These are phyloP conservation scores for Drosophila mettleri DNA, from an alignment of 2,888 invertebrate species.

Conservation along the genomic window DNA sequence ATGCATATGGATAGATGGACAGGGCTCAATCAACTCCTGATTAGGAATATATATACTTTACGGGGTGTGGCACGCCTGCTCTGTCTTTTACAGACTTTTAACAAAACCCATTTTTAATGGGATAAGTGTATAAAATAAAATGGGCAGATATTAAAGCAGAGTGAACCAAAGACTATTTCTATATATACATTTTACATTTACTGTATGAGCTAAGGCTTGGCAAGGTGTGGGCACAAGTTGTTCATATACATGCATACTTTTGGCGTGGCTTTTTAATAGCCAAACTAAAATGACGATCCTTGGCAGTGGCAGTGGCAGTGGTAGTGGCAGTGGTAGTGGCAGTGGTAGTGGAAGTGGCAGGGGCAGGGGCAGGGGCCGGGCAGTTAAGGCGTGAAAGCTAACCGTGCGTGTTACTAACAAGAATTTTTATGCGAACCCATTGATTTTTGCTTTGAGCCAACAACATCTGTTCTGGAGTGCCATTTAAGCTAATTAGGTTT, in stretches of 20 bases:
- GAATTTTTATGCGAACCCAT: not conserved
- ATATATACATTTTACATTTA: not conserved
- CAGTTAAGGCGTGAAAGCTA: not conserved
- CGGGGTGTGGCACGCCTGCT: too few species aligned
- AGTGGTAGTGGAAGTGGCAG: too few species aligned
- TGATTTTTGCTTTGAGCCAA: not conserved
- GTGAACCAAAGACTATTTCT: not conserved
- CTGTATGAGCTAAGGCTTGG: not conserved
- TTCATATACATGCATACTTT: not conserved
- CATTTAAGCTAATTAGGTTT: slow-evolving; percentile 1
- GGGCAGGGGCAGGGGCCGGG: too few species aligned
- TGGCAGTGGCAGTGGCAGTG: not conserved
- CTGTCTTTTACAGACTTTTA: too few species aligned
- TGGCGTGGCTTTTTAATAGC: not conserved
- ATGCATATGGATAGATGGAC: too few species aligned
- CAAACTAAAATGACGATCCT: not conserved
- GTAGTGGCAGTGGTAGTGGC: too few species aligned
- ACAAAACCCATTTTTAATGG: too few species aligned
- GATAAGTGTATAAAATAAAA: too few species aligned
- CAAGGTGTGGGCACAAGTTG: not conserved
- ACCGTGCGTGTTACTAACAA: not conserved
- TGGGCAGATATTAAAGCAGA: not conserved
- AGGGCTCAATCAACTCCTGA: too few species aligned
- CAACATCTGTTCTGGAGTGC: too few species aligned
- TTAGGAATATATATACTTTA: too few species aligned